Evolutionary conservation across 2,888 invertebrate species (phyloP), one percentile per base, ranked within the genome.

Genomic region (Aphrophora alni): DNA sequence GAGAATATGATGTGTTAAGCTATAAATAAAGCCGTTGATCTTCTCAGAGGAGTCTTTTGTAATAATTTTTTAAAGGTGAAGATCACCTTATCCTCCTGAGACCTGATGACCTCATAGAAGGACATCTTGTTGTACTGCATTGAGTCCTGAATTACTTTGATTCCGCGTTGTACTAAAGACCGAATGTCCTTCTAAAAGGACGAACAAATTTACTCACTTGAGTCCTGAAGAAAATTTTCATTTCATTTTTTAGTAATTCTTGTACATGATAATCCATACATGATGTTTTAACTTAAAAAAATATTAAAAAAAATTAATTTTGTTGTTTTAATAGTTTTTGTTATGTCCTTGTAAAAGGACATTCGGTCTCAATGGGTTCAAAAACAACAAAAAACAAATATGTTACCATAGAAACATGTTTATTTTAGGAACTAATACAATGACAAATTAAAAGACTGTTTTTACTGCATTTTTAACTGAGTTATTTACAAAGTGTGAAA

Each of bases 11-110:
- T n/a, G n/a, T n/a, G n/a, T n/a, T n/a, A n/a, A n/a, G n/a, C n/a
- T n/a, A n/a, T n/a, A n/a, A n/a, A n/a, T n/a, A n/a, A n/a, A n/a
- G n/a, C n/a, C n/a, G n/a, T n/a, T n/a, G n/a, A n/a, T n/a, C n/a
- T n/a, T n/a, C n/a, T n/a, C n/a, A n/a, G n/a, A n/a, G n/a, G n/a
- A n/a, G n/a, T n/a, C n/a, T n/a, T n/a, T n/a, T n/a, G n/a, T n/a
- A n/a, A n/a, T n/a, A n/a, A n/a, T n/a, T n/a, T n/a, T n/a, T n/a
- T n/a, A n/a, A n/a, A n/a, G n/a, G n/a, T n/a, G n/a, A n/a, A n/a
- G n/a, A n/a, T n/a, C n/a, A n/a, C n/a, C n/a, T 69, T 71, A 88
- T 1, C 86, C 86, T 68, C 82, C 81, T 75, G 87, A 86, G 86
- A 77, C 85, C 85, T 68, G 86, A 82, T 76, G 85, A 27, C 26